Base-by-base conservation (phyloP, 2,113 vertebrate species). In the Megaleporinus macrocephalus region DNA sequence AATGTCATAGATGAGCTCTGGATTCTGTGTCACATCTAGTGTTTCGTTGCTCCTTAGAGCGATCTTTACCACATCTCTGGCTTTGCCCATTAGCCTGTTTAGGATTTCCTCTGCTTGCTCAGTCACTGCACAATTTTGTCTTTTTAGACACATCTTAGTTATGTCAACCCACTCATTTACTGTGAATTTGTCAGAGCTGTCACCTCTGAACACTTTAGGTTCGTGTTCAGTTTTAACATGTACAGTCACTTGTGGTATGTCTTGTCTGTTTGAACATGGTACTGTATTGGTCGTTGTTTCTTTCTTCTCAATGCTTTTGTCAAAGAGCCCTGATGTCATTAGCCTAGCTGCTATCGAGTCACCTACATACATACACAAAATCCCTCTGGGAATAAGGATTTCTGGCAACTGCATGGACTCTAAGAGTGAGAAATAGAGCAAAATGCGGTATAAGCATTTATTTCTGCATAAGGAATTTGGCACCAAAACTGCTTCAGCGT, bases 101-200 rank as follows among this genome's bases (percentile, higher is more conserved):
- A 20, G 22, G 22, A 74, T 65, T 9, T 65, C 75, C 0, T 66
- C 61, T 5, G 26, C 59, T 62, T 77, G 75, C 1, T 27, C 36
- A 13, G 13, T n/a, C 16, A 47, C 3, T 7, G 14, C 33, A 26
- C 59, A 76, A 10, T 24, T 62, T 26, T 76, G 74, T 13, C 63
- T 65, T 63, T 26, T 63, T 18, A 76, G 26, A 18, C 36, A 47
- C 20, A 59, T 44, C 16, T 63, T 63, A 16, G 74, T 76, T 14
- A 41, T 63, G 59, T 76, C 59, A 0, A 77, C 24, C 59, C 61
- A 77, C 57, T 77, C 75, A 6, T 77, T 18, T 10, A 77, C 27
- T 26, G 59, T 18, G 29, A 20, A 77, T 22, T 57, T 74, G 20
- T 74, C 51, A 13, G 49, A 29, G 29, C 51, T 9, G 26, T 74